Evolutionary conservation across 2,888 invertebrate genomes (phyloP), one percentile per base, ranked within the genome.

Genomic region (Acanthosoma haemorrhoidale): DNA sequence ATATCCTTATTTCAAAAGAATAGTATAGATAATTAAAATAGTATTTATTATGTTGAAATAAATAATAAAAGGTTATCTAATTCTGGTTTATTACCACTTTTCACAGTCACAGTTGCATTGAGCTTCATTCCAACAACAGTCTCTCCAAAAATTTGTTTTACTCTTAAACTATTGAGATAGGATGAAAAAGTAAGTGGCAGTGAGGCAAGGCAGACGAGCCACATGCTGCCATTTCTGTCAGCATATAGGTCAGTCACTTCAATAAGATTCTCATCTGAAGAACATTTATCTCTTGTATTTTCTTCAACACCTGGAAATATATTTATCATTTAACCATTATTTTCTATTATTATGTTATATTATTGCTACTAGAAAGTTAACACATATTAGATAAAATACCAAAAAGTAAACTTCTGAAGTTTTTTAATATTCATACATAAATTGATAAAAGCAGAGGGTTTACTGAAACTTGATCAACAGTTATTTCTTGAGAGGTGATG

Each of bases 241-340:
- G 88, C 86, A 79, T 89, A 89, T 78, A 85, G 87, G 79, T 90
- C 90, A 75, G 75, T 72, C 70, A 86, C 85, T 82, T 85, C 83
- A 69, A 86, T 81, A 79, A 83, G 81, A 0, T 83, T 83, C 8
- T 82, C 82, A 4, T 78, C 79, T 0, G 73, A 68, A 71, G 79
- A 79, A 68, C 77, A 74, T 6, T 79, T 15, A 5, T 70, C 60
- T n/a, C 66, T 68, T 13, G 68, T 63, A 25, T 64, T 60, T 21
- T 70, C 68, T 41, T 59, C 59, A 25, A 70, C 43, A 8, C 70
- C 72, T 72, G 6, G 8, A 60, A 21, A 32, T 13, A 36, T 15
- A 36, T 9, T 36, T 36, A 36, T 9, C 38, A 36, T n/a, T 36
- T n/a, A 36, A 9, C n/a, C 38, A 9, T 11, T n/a, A 36, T 36